These are phyloP conservation scores for Toxonevra muliebris DNA, from an alignment of 2,888 invertebrate species.

Conservation along the genomic window DNA sequence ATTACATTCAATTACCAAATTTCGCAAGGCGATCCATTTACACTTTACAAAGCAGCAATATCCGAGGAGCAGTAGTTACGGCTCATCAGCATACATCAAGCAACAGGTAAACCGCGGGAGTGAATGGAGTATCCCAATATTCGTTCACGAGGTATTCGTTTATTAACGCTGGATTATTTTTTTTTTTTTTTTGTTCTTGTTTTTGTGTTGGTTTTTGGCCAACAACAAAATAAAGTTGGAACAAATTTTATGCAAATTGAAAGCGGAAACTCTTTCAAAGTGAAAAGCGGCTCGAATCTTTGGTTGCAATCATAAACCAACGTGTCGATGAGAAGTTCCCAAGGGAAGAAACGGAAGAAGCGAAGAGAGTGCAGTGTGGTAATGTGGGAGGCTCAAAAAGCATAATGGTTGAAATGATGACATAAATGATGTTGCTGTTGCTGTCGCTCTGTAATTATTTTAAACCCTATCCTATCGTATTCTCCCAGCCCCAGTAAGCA, in stretches of 20 bases:
- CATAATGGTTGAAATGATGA: too few species aligned
- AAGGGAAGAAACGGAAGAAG: slow-evolving; percentile 28
- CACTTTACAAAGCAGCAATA: slow-evolving; percentile 33
- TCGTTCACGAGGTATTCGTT: slow-evolving; percentile 36
- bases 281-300: slow-evolving; percentile 16
- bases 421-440: slow-evolving; percentile 9
- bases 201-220: slow-evolving; percentile 19
- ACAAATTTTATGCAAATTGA: slow-evolving; percentile 64
- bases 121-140: neutral
- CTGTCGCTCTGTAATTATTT: slow-evolving; percentile 34
- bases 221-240: slow-evolving; percentile 38
- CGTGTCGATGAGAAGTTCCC: slow-evolving; percentile 26
- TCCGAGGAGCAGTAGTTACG: neutral
- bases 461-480: slow-evolving; percentile 16
- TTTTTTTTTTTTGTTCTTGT: slow-evolving; percentile 10
- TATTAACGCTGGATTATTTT: slow-evolving; percentile 53
- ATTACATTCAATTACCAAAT: slow-evolving; percentile 65
- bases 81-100: slow-evolving; percentile 28
- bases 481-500: neutral
- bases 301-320: slow-evolving; percentile 25
- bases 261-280: slow-evolving; percentile 62
- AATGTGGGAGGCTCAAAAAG: neutral
- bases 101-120: slow-evolving; percentile 49
- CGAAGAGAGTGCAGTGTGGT: slow-evolving; percentile 22
- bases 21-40: slow-evolving; percentile 58